phyloP scores from a whole-genome alignment of 2,113 vertebrate species.

The Corvus hawaiiensis region DNA sequence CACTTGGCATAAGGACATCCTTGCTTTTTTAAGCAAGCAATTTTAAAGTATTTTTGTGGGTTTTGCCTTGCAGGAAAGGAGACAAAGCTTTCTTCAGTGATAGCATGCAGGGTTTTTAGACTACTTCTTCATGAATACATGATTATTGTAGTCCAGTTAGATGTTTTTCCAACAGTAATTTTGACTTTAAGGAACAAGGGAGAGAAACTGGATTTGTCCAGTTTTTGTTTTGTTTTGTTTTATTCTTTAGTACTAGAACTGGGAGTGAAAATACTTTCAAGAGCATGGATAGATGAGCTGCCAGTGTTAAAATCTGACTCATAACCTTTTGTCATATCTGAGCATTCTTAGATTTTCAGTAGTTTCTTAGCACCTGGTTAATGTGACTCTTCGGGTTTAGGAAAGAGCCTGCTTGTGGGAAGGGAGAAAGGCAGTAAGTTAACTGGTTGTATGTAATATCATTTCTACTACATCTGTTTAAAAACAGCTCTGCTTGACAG shows the following conservation, averaged over 20 bases:
- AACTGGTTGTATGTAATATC: background rate
- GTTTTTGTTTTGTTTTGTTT: background rate
- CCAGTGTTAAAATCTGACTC: background rate
- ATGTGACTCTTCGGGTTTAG: background rate
- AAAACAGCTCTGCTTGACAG: background rate
- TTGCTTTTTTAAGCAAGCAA: background rate
- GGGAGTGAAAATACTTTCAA: background rate
- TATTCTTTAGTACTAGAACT: background rate
- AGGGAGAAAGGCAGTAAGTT: background rate
- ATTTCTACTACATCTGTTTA: background rate
- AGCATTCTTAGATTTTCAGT: background rate
- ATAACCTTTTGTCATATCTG: background rate
- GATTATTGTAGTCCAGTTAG: background rate
- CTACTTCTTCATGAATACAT: background rate
- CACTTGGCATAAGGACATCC: background rate
- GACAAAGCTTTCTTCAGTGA: background rate
- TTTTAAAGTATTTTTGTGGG: background rate
- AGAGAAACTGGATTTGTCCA: background rate
- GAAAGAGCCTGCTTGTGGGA: background rate
- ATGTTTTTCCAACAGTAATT: background rate
- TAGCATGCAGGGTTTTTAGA: background rate
- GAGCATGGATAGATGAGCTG: background rate
- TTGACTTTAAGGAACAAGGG: background rate
- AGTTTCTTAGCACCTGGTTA: background rate
- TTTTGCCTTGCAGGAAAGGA: background rate